Base-by-base conservation (phyloP, 30 jellyfish, hydroid and myxozoan genomes). In the Nemopilema nomurai region DNA sequence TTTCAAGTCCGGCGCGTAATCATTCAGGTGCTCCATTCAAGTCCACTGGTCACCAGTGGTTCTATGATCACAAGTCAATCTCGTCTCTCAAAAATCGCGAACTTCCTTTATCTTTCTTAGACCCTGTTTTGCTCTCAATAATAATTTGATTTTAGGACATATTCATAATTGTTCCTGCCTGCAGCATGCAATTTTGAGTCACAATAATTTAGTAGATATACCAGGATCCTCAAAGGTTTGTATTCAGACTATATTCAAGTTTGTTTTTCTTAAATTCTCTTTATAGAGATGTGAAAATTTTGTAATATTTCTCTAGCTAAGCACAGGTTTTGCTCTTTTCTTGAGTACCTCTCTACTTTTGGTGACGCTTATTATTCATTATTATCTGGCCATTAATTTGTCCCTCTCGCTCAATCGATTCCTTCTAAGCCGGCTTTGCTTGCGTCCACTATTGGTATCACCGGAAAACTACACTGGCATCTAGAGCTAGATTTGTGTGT, bases 1-100 rank as follows among this genome's bases (percentile, higher is more conserved):
- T 83, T 83, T 83, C 92, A 72, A 83, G 26, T 49, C 66, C 29
- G 29, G 86, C 21, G 57, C 92, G 68, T 62, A 68, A 73, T 23
- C 74, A 62, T 19, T 62, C 92, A 24, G 92, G 92, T 83, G 82
- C 49, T 53, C 62, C 26, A 83, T 83, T 83, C 85, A 72, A 17
- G 64, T 49, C 82, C 86, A 83, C 7, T 72, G 92, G 86, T 51
- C 92, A 83, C 92, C 92, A 83, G 92, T 72, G 92, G 71, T 32
- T 83, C 28, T n/a, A 62, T 83, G 92, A 83, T 72, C 92, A 83
- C 78, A 0, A 41, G 3, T 52, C 86, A 32, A 22, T 6, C 80
- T 23, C 28, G 18, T 25, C 32, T 83, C 86, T 52, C 86, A 25
- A 52, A 32, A 52, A 79, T 80, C 66, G 78, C 76, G 66, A 28